A percentile compares a stretch with the other conserved stretches of the same genome.
phyloP scores from a whole-genome alignment of 2,797 vertebrate genomes.

The Eremophila alpestris region DNA sequence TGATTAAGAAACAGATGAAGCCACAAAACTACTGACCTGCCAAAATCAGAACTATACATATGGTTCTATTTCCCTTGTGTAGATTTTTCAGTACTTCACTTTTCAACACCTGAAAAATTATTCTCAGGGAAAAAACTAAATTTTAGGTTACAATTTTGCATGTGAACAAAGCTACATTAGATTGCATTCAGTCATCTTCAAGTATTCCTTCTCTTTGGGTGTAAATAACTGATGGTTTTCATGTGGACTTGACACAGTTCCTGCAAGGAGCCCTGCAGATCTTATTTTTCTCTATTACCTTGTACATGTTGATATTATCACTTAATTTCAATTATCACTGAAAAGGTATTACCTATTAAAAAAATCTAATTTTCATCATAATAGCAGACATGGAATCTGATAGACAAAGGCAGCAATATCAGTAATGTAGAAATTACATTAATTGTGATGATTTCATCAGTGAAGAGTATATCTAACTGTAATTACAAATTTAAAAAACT shows the following conservation, averaged over 20 bases:
- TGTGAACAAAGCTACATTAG: neutral
- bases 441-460: neutral
- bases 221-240: neutral
- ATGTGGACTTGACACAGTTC: neutral
- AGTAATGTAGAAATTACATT: neutral
- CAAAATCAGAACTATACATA: neutral
- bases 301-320: neutral
- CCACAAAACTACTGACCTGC: neutral
- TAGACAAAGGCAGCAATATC: neutral
- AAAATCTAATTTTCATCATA: neutral
- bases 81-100: neutral
- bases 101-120: neutral
- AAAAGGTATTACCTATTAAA: neutral
- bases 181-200: neutral
- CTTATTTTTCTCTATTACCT: neutral
- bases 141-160: neutral
- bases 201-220: neutral
- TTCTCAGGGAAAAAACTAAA: neutral
- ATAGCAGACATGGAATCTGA: neutral
- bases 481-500: neutral
- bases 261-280: neutral
- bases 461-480: neutral
- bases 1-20: neutral
- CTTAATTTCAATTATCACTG: neutral
- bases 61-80: fast-evolving